These are phyloP conservation scores for Chironex yamaguchii DNA, from an alignment of 30 jellyfish, hydroid and myxozoan genomes.

Conservation along the genomic window DNA sequence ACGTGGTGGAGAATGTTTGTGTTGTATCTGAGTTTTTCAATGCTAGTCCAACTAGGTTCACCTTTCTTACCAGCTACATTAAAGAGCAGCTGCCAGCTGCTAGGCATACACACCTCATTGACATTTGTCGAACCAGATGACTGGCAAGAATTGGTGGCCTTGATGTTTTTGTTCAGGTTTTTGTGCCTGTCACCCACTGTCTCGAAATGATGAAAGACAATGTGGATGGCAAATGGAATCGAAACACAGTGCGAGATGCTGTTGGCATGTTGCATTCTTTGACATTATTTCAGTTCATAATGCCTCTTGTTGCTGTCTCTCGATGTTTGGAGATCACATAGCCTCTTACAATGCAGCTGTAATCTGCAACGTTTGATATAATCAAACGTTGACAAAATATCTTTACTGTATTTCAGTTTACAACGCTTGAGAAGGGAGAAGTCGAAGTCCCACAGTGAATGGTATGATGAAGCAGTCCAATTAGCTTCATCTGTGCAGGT, in stretches of 20 bases:
- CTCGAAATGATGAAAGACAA: background rate
- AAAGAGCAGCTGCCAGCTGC: background rate
- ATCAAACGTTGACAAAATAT: background rate
- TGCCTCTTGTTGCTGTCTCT: background rate
- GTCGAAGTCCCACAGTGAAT: background rate
- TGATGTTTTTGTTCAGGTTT: background rate
- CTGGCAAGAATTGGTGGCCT: background rate
- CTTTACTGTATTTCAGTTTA: background rate
- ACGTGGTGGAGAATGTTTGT: background rate
- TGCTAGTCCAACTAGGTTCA: background rate
- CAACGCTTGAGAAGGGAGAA: background rate
- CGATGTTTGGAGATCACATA: background rate
- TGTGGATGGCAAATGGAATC: background rate
- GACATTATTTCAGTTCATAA: no score
- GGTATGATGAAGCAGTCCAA: background rate
- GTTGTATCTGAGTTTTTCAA: conserved; percentile 10
- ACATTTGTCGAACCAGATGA: background rate
- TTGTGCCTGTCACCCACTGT: background rate
- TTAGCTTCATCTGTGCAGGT: background rate
- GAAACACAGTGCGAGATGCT: background rate
- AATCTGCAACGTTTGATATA: background rate
- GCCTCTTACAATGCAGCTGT: background rate
- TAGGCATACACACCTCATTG: background rate
- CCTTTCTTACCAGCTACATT: background rate
- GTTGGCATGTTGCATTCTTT: background rate